phyloP scores from a whole-genome alignment of 2,113 vertebrate genomes.

The Boulengeromyrus knoepffleri region DNA sequence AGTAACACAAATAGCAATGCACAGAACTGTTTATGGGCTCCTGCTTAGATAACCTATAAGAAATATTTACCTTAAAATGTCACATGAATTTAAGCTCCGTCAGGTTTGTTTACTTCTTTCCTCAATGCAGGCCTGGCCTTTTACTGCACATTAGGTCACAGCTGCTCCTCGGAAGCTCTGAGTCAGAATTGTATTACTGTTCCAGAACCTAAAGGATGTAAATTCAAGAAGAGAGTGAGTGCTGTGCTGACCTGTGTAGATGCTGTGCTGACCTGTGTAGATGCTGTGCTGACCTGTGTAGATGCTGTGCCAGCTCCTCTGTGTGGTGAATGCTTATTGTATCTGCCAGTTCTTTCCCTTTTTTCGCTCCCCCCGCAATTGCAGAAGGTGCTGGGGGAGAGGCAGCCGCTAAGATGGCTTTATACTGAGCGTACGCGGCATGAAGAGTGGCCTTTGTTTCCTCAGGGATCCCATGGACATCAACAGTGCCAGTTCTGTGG shows the following conservation, averaged over 20 bases:
- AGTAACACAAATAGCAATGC: background rate
- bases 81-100: background rate
- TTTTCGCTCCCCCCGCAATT: background rate
- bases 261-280: background rate
- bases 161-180: background rate
- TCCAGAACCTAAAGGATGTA: background rate
- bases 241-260: background rate
- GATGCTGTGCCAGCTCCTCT: background rate
- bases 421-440: background rate
- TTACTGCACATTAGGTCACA: background rate
- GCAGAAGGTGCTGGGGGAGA: background rate
- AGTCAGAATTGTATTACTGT: background rate
- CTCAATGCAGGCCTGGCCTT: background rate
- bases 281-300: background rate
- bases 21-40: background rate
- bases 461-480: slow-evolving; percentile 76
- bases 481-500: slow-evolving; percentile 82
- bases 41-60: background rate
- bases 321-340: background rate
- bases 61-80: background rate
- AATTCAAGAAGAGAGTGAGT: background rate
- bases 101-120: background rate
- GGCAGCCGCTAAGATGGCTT: background rate
- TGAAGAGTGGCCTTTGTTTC: background rate
- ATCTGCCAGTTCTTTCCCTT: background rate